Conservation (phyloP, 2,888 invertebrate genomes). For the Drosophila pegasa region DNA sequence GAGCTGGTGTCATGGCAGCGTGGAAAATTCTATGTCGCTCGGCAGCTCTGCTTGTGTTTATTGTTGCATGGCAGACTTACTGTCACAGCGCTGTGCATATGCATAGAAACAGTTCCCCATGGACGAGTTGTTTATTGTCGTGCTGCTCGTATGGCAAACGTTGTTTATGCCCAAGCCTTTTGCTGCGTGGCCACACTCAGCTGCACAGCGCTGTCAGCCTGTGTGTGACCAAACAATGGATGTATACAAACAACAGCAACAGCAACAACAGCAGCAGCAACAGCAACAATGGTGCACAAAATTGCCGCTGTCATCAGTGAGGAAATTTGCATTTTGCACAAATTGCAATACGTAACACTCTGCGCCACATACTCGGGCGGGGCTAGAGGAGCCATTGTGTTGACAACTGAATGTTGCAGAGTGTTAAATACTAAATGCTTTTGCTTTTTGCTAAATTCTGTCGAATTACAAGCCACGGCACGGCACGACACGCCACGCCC, state of each 20-base stretch:
- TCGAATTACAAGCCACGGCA: conserved; percentile 46
- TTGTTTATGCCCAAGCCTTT: neutral
- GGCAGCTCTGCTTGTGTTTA: conserved; percentile 37
- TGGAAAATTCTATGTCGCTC: conserved; percentile 49
- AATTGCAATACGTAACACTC: conserved; percentile 76
- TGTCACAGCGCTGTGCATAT: conserved; percentile 23
- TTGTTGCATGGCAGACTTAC: conserved; percentile 47
- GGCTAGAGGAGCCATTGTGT: conserved; percentile 21
- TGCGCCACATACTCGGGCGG: conserved; percentile 9
- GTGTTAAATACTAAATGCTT: conserved; percentile 51
- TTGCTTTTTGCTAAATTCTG: conserved; percentile 47
- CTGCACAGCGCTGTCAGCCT: conserved; percentile 27
- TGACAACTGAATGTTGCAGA: conserved; percentile 31
- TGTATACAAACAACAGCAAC: conserved; percentile 50
- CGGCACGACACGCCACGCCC: conserved; percentile 1
- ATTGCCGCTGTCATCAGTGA: conserved; percentile 79
- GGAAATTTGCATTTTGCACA: conserved; percentile 80
- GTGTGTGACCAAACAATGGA: conserved; percentile 53
- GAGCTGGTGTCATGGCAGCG: conserved; percentile 51
- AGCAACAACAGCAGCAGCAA: conserved; percentile 24
- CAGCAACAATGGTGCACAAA: conserved; percentile 63
- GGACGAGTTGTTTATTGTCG: neutral
- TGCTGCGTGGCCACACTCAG: neutral
- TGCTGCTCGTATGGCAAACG: neutral
- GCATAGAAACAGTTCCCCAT: conserved; percentile 9